Evolutionary conservation across 2,888 invertebrate genomes (phyloP), one percentile per base, ranked within the genome.

Genomic region (Dermolepida albohirtum): DNA sequence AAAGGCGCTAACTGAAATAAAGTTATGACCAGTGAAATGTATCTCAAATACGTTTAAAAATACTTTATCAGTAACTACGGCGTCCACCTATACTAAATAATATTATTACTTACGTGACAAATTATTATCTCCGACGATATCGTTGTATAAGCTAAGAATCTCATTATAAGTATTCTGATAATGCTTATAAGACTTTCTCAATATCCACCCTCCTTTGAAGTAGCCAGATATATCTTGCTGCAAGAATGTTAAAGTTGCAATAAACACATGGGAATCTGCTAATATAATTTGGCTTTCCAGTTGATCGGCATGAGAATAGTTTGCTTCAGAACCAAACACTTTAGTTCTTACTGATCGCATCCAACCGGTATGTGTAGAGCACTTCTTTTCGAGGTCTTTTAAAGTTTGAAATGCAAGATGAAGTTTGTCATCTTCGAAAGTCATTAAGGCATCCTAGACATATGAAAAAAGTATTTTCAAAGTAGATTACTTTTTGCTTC

Each of bases 181-280:
- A 65, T 89, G 85, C 77, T 89, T 89, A 89, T 90, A 91, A 0
- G 90, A 89, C 78, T 88, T 89, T 29, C 90, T 81, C 71, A 91
- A 81, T 68, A 88, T 85, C 90, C 90, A 90, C 8, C 89, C 89
- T 0, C 89, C 90, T 73, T 86, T 88, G 59, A 91, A 86, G 71
- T 85, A 86, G 55, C 89, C 87, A 2, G 88, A 84, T 51, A 90
- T 81, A 77, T 90, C 90, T 78, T 89, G 89, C 73, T 89, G 89
- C 2, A 89, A 83, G 74, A 90, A 87, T 14, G 88, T 88, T 43
- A 91, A 81, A 57, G 89, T 86, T 0, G 90, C 89, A 54, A 88
- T 84, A 76, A 89, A 89, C 8, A 90, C 86, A 75, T 89, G 86
- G 8, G 88, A 86, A 77, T 91, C 91, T 0, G 90, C 90, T 43